These are phyloP conservation scores for Sycophila sp. DNA, from an alignment of 1,140 invertebrate genomes.

Conservation along the genomic window DNA sequence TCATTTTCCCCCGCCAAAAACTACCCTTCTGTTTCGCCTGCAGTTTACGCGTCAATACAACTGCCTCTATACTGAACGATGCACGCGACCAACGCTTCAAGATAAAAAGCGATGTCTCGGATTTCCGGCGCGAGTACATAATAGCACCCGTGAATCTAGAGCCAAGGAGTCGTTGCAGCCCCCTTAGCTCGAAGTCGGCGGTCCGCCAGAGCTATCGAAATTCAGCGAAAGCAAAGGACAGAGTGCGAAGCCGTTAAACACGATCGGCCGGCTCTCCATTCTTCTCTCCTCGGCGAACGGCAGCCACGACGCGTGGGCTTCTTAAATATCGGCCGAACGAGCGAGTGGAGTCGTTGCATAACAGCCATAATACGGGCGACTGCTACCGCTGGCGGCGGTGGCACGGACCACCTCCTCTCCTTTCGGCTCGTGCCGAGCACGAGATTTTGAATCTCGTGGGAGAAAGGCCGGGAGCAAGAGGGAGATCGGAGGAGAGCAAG, in stretches of 20 bases:
- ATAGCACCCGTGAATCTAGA: too few relatives aligned
- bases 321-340: slow-evolving; percentile 37
- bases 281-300: not conserved
- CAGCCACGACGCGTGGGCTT: not conserved
- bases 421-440: slow-evolving; percentile 49
- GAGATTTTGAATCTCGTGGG: slow-evolving; percentile 47
- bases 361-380: slow-evolving; percentile 21
- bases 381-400: slow-evolving; percentile 19
- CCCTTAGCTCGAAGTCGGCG: too few relatives aligned
- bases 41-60: too few relatives aligned
- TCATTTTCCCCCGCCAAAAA: too few relatives aligned
- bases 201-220: too few relatives aligned
- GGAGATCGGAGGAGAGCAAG: slow-evolving; percentile 18
- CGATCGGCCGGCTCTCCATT: not conserved
- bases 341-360: slow-evolving; percentile 25
- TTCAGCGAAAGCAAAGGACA: not conserved
- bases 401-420: slow-evolving; percentile 12
- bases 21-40: too few relatives aligned
- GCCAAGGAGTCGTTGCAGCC: too few relatives aligned
- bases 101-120: too few relatives aligned
- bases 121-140: too few relatives aligned
- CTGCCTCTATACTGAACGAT: too few relatives aligned
- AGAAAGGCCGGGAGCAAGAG: slow-evolving; percentile 36
- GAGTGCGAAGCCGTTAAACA: not conserved
- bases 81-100: too few relatives aligned